phyloP scores from a whole-genome alignment of 1,140 invertebrate genomes.

The Apis florea region DNA sequence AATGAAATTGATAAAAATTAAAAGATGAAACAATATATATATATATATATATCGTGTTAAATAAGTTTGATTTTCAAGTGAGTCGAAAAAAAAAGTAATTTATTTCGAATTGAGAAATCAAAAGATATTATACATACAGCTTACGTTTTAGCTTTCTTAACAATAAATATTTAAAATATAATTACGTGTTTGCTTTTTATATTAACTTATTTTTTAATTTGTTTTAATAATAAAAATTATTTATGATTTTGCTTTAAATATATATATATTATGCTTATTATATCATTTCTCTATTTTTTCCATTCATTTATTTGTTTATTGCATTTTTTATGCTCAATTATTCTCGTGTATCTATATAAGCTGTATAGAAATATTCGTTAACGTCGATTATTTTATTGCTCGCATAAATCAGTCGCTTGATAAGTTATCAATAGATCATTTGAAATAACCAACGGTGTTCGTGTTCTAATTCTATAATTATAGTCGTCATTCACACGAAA shows the following conservation, averaged over 20 bases:
- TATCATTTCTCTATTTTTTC: no score
- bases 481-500: slow-evolving; percentile 11
- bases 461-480: slow-evolving; percentile 19
- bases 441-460: not conserved
- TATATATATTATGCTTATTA: not conserved
- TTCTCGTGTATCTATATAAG: not conserved
- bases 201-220: not conserved
- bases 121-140: not conserved
- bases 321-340: no score
- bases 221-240: not conserved
- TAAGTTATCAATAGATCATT: slow-evolving; percentile 6
- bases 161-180: slow-evolving; percentile 29
- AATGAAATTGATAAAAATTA: not conserved
- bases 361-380: not conserved
- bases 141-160: slow-evolving; percentile 6
- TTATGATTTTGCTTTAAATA: not conserved
- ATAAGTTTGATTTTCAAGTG: not conserved
- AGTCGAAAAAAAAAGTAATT: not conserved
- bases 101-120: slow-evolving; percentile 8
- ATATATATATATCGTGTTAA: not conserved
- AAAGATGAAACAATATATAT: not conserved
- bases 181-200: slow-evolving; percentile 5
- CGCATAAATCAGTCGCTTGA: slow-evolving; percentile 2
- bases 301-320: not conserved
- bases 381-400: not conserved